Conservation (phyloP, 2,113 vertebrate species). For the Ceratotherium simum region DNA sequence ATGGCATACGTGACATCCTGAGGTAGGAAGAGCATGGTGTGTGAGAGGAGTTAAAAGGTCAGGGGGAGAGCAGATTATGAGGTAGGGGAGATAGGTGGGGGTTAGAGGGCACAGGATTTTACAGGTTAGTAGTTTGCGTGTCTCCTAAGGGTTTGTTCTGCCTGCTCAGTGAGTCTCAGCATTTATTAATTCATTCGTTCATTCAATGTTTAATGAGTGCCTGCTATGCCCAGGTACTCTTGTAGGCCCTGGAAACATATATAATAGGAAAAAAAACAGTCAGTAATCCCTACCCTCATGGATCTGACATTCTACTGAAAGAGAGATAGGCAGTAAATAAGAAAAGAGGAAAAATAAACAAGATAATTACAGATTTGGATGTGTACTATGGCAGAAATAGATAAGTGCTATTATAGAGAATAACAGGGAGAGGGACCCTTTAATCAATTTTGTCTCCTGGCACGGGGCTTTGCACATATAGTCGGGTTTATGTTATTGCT, state of each 20-base stretch:
- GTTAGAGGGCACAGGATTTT: background rate
- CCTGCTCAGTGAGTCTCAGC: background rate
- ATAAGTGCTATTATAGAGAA: background rate
- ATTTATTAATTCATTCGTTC: background rate
- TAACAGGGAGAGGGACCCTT: background rate
- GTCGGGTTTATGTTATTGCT: background rate
- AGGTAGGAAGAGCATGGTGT: background rate
- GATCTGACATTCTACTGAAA: constrained; percentile 23
- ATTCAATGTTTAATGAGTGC: background rate
- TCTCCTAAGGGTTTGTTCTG: constrained; percentile 13
- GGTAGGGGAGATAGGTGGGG: background rate
- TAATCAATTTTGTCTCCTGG: background rate
- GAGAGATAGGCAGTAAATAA: background rate
- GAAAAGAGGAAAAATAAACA: background rate
- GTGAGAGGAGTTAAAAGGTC: background rate
- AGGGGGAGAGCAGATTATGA: background rate
- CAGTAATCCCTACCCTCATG: background rate
- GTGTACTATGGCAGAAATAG: background rate
- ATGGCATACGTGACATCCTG: background rate
- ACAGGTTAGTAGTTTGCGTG: background rate
- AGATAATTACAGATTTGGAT: constrained; percentile 14
- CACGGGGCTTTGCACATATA: background rate
- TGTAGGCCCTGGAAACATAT: background rate
- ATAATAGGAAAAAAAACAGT: background rate
- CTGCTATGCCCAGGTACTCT: background rate